Evolutionary conservation across 2,113 vertebrate genomes (phyloP).

Genomic region (Oophaga pumilio): DNA sequence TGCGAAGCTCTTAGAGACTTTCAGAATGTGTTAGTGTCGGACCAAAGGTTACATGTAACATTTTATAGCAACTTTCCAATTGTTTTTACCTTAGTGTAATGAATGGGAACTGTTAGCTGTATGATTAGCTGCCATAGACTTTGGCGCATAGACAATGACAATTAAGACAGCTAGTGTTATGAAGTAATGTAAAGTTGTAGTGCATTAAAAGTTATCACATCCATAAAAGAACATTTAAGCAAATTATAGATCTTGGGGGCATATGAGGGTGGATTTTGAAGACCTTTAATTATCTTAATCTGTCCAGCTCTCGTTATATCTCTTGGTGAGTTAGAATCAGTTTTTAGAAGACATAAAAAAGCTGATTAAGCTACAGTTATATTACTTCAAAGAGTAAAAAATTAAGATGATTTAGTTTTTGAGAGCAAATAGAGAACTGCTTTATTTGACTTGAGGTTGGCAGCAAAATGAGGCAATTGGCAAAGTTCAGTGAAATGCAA

Average conservation of each 20-base stretch:
- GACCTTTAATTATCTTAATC: constrained; percentile 32
- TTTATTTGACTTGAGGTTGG: background rate
- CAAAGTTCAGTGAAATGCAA: background rate
- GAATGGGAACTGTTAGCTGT: background rate
- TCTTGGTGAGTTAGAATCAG: background rate
- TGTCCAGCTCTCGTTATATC: background rate
- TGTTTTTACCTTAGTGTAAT: background rate
- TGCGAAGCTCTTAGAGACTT: constrained; percentile 4
- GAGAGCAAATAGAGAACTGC: background rate
- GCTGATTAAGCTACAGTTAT: background rate
- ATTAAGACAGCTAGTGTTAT: background rate
- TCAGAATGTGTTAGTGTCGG: background rate
- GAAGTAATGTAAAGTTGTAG: constrained; percentile 29
- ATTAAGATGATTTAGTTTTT: background rate
- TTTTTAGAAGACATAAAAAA: background rate
- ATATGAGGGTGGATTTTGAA: background rate
- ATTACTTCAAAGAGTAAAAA: background rate
- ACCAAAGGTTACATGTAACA: background rate
- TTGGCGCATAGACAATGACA: background rate
- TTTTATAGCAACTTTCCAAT: background rate
- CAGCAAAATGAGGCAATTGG: background rate
- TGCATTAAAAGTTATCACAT: constrained; percentile 26
- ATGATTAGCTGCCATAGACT: background rate
- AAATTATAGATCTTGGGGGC: constrained; percentile 21
- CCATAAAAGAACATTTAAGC: constrained; percentile 12